Percentiles rank a stretch among this genome's conserved stretches.
Conservation (phyloP, 2,888 invertebrate genomes). For the Cryptocheilus praepositus region DNA sequence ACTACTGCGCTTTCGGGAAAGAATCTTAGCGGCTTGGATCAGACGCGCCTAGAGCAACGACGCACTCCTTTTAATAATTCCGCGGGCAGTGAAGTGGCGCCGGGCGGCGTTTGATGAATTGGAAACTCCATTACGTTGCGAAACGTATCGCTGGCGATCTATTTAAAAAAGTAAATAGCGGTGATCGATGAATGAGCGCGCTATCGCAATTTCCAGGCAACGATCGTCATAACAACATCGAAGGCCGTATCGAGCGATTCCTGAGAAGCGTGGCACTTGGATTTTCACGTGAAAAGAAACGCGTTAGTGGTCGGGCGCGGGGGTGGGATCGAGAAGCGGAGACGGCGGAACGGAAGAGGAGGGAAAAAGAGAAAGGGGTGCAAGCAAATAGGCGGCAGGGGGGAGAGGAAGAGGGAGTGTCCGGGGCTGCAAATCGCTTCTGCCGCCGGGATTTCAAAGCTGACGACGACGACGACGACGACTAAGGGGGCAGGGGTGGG, state of each 20-base stretch:
- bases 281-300: conserved; percentile 51
- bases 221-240: conserved; percentile 56
- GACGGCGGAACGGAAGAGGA: background rate
- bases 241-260: conserved; percentile 51
- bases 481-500: conserved; percentile 7
- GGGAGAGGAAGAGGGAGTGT: conserved; percentile 18
- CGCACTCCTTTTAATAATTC: no score
- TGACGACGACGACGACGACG: conserved; percentile 37
- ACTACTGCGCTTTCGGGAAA: no score
- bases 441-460: conserved; percentile 54
- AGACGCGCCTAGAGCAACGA: no score
- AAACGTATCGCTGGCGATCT: conserved; percentile 21
- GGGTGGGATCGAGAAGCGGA: background rate
- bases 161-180: conserved; percentile 47
- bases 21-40: no score
- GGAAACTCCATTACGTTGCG: conserved; percentile 1
- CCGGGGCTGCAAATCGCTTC: conserved; percentile 54
- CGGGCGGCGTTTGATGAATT: conserved; percentile 34
- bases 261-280: conserved; percentile 43
- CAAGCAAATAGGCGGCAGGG: conserved; percentile 2
- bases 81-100: no score
- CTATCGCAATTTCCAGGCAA: conserved; percentile 56
- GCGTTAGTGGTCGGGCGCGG: conserved; percentile 19
- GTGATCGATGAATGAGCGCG: conserved; percentile 50
- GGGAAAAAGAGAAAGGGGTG: conserved; percentile 8